Conservation (phyloP, 2,797 vertebrate genomes). For the Brachyrhaphis roseni region DNA sequence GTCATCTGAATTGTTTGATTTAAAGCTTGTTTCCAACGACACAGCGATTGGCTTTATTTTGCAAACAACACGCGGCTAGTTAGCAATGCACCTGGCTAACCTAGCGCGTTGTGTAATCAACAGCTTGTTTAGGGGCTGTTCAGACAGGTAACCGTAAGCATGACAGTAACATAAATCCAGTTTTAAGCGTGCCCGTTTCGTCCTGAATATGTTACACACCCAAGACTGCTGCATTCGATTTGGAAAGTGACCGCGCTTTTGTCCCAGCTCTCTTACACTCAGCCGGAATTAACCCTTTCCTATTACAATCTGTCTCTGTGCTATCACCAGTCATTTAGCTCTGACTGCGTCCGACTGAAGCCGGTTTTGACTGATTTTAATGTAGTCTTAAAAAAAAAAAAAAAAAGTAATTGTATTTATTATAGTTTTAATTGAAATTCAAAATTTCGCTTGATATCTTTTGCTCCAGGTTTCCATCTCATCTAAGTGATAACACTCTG, state of each 20-base stretch:
- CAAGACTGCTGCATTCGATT: slow-evolving; percentile 54
- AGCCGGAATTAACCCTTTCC: slow-evolving; percentile 76
- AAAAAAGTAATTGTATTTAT: no score
- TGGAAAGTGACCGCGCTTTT: slow-evolving; percentile 82
- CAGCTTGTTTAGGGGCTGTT: slow-evolving; percentile 19
- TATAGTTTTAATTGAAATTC: neutral
- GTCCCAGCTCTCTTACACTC: slow-evolving; percentile 66
- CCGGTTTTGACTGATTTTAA: neutral
- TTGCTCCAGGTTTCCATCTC: slow-evolving; percentile 22
- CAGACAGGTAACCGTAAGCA: neutral
- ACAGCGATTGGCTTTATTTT: slow-evolving; percentile 15
- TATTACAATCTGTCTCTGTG: slow-evolving; percentile 39
- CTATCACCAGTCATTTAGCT: neutral
- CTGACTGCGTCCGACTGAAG: neutral
- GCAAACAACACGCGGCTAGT: slow-evolving; percentile 67
- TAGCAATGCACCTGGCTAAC: slow-evolving; percentile 60
- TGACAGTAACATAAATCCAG: neutral
- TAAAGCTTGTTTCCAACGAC: neutral
- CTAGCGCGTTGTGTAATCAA: slow-evolving; percentile 64
- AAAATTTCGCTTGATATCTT: neutral
- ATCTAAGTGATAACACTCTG: slow-evolving; percentile 24
- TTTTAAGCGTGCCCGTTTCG: neutral
- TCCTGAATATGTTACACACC: slow-evolving; percentile 17
- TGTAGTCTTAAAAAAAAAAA: no score
- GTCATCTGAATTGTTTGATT: neutral